Base-by-base conservation (phyloP, 2,888 invertebrate species). In the Blomia tropicalis region DNA sequence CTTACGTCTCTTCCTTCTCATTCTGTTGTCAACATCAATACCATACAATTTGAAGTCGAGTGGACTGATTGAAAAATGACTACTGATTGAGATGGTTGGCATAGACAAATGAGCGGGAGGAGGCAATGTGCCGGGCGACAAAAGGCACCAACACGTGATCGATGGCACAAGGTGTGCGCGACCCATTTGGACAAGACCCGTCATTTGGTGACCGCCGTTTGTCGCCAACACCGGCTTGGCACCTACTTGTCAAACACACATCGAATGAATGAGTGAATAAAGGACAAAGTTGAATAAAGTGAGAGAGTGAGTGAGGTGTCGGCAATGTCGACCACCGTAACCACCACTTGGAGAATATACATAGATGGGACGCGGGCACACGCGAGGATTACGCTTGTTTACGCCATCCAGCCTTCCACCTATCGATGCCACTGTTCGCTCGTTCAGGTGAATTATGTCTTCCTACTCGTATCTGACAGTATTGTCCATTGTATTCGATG, bases 81-180 rank as follows among this genome's bases (percentile, higher is more conserved):
- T n/a, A 56, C 25, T 56, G 56, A 56, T 56, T 31, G 29, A 56
- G 4, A 27, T 36, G 27, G 29, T 36, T 56, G 56, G 17, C 47
- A 47, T 47, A 19, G 47, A 47, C 47, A 47, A 47, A 47, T 47
- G 47, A 47, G 47, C 22, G 47, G 47, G 47, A 47, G 47, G 47
- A 47, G 17, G 19, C 22, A 2, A 14, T 47, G 47, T 25, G 11
- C 19, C 19, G 11, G 17, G 17, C 22, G 44, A 36, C 36, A 36
- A 36, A 36, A 36, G 36, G 17, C 36, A 11, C n/a, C 7, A 17
- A 7, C 36, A 36, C 36, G 7, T 36, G 36, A 36, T 36, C 7
- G 36, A 36, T 36, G 36, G 36, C 7, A 11, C 36, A 36, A 36
- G 36, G 36, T 36, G 36, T 36, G 36, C n/a, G n/a, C 36, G 36